Evolutionary conservation across 1,140 invertebrate genomes (phyloP).

Genomic region (Nautilus pompilius): DNA sequence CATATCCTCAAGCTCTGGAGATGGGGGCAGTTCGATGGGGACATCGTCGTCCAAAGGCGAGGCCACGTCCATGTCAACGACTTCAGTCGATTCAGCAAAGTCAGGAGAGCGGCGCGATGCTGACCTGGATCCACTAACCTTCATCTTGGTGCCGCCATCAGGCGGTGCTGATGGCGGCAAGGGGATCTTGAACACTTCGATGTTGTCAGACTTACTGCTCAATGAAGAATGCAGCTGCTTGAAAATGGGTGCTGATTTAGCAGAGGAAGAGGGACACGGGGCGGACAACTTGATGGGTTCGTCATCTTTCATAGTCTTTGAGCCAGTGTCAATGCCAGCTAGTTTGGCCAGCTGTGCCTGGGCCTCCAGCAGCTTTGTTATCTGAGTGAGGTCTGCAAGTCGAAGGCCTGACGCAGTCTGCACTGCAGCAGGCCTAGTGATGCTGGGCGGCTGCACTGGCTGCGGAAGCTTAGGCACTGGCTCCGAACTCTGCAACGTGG

Average conservation of each 20-base stretch:
- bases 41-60: conserved; percentile 49
- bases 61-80: conserved; percentile 66
- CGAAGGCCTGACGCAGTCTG: conserved; percentile 7
- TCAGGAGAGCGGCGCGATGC: too few relatives aligned
- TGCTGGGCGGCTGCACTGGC: too few relatives aligned
- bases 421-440: conserved; percentile 10
- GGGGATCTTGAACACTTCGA: conserved; percentile 37
- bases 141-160: too few relatives aligned
- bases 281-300: neutral
- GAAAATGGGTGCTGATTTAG: too few relatives aligned
- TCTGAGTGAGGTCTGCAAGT: conserved; percentile 14
- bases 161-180: conserved; percentile 14
- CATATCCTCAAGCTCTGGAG: conserved; percentile 7
- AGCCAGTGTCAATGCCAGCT: neutral
- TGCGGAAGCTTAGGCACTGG: too few relatives aligned
- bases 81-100: conserved; percentile 53
- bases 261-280: too few relatives aligned
- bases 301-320: neutral
- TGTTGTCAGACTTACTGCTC: neutral
- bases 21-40: conserved; percentile 21
- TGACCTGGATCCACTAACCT: too few relatives aligned
- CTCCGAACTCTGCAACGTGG: too few relatives aligned
- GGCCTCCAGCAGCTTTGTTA: conserved; percentile 20
- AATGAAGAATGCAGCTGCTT: neutral
- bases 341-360: conserved; percentile 21